Evolutionary conservation across 1,140 invertebrate species (phyloP).

Genomic region (Lasioglossum albipes): DNA sequence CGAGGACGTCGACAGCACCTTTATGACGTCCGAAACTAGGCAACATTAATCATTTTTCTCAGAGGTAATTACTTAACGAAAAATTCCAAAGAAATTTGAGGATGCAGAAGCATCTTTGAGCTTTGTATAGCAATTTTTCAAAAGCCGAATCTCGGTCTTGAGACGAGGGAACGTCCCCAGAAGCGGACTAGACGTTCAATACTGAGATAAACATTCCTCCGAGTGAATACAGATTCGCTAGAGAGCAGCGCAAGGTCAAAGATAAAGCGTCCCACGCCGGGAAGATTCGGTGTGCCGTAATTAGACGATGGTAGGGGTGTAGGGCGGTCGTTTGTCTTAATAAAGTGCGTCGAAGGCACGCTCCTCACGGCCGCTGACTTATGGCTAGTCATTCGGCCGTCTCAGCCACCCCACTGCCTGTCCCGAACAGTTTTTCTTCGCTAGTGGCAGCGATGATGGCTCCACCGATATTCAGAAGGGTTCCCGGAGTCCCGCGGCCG

Average conservation of each 20-base stretch:
- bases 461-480: constrained; percentile 45
- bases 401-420: constrained; percentile 24
- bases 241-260: neutral
- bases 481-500: constrained; percentile 14
- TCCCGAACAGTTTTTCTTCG: constrained; percentile 16
- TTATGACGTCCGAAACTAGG: too few species aligned
- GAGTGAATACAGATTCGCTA: neutral
- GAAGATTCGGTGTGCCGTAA: constrained; percentile 40
- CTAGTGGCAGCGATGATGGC: constrained; percentile 4
- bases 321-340: constrained; percentile 74
- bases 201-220: neutral
- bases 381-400: constrained; percentile 64
- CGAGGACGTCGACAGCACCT: too few species aligned
- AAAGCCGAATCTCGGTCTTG: too few species aligned
- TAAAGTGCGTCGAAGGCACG: constrained; percentile 71
- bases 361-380: constrained; percentile 56
- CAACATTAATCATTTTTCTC: too few species aligned
- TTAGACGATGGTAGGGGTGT: constrained; percentile 37
- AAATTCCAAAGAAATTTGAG: too few species aligned
- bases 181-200: too few species aligned
- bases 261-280: neutral
- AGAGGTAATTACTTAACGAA: too few species aligned
- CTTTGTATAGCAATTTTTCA: too few species aligned
- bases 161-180: too few species aligned
- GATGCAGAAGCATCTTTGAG: too few species aligned